Evolutionary conservation across 2,797 vertebrate genomes (phyloP).

Genomic region (Mormyrus hasselquistii): DNA sequence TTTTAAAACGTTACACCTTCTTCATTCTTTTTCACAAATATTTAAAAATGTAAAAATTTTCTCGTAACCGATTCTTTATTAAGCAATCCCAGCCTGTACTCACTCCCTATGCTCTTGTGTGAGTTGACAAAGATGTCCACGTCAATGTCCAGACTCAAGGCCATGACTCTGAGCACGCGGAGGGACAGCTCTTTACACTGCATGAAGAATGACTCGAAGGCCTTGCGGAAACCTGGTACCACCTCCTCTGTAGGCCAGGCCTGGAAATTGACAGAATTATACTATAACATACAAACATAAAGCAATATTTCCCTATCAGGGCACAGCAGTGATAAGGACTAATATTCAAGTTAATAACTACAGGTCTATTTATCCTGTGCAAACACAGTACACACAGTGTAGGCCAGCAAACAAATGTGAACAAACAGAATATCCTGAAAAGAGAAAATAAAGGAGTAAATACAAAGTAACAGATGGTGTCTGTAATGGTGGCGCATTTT

Average conservation of each 20-base stretch:
- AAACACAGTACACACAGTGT: not conserved
- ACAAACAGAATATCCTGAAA: slow-evolving; percentile 39
- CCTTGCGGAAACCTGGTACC: too few relatives aligned
- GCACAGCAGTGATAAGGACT: not conserved
- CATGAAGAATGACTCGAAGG: too few relatives aligned
- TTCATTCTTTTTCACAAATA: too few relatives aligned
- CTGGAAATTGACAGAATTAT: too few relatives aligned
- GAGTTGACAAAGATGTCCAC: slow-evolving; percentile 48
- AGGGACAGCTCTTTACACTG: too few relatives aligned
- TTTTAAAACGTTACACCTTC: too few relatives aligned
- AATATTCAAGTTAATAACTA: not conserved
- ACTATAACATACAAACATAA: not conserved
- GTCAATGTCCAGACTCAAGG: slow-evolving; percentile 51
- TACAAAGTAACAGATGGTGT: not conserved
- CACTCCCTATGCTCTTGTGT: slow-evolving; percentile 57
- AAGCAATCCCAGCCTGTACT: slow-evolving; percentile 13
- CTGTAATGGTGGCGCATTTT: too few relatives aligned
- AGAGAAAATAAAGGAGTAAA: not conserved
- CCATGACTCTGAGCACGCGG: slow-evolving; percentile 35
- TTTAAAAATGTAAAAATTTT: not conserved
- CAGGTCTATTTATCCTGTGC: not conserved
- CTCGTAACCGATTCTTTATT: not conserved
- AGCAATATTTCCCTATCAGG: not conserved
- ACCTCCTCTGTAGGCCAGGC: too few relatives aligned
- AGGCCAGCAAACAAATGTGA: not conserved